phyloP scores from a whole-genome alignment of 2,888 invertebrate genomes.

The Parelbella ahira region DNA sequence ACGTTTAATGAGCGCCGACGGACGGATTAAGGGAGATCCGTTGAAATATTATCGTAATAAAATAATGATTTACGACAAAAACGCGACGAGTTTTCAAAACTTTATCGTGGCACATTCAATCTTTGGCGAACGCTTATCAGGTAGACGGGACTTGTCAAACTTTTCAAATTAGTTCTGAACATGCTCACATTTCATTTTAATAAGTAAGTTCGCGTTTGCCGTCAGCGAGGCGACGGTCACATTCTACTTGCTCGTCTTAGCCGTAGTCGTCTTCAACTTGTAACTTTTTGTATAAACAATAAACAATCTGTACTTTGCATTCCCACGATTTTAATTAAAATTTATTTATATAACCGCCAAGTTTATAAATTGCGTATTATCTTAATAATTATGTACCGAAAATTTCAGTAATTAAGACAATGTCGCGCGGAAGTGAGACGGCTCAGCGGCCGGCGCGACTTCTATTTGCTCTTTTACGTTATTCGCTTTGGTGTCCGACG shows the following conservation, averaged over 20 bases:
- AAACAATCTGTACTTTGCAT: slow-evolving; percentile 18
- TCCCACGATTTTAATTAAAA: slow-evolving; percentile 17
- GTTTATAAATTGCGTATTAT: slow-evolving; percentile 17
- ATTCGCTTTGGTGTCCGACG: slow-evolving; percentile 22
- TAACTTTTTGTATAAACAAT: slow-evolving; percentile 20
- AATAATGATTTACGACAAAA: slow-evolving; percentile 24
- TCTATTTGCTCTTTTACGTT: slow-evolving; percentile 4
- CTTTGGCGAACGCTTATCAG: slow-evolving; percentile 58
- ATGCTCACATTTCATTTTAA: slow-evolving; percentile 37
- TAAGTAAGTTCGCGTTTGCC: slow-evolving; percentile 22
- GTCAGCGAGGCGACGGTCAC: slow-evolving; percentile 18
- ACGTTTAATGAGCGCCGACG: slow-evolving; percentile 16
- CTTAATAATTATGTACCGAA: slow-evolving; percentile 1
- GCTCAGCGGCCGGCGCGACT: background rate
- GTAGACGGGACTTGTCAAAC: slow-evolving; percentile 60
- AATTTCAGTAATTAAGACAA: slow-evolving; percentile 6
- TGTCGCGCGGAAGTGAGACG: background rate
- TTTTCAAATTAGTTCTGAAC: slow-evolving; percentile 64
- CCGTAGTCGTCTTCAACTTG: slow-evolving; percentile 3
- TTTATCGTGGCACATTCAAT: slow-evolving; percentile 61
- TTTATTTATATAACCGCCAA: slow-evolving; percentile 6
- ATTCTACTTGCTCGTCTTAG: slow-evolving; percentile 18
- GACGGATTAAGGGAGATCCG: slow-evolving; percentile 11
- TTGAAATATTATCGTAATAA: slow-evolving; percentile 23
- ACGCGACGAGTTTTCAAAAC: slow-evolving; percentile 33